These are phyloP conservation scores for Equus przewalskii DNA, from an alignment of 2,113 vertebrate species.

Conservation along the genomic window DNA sequence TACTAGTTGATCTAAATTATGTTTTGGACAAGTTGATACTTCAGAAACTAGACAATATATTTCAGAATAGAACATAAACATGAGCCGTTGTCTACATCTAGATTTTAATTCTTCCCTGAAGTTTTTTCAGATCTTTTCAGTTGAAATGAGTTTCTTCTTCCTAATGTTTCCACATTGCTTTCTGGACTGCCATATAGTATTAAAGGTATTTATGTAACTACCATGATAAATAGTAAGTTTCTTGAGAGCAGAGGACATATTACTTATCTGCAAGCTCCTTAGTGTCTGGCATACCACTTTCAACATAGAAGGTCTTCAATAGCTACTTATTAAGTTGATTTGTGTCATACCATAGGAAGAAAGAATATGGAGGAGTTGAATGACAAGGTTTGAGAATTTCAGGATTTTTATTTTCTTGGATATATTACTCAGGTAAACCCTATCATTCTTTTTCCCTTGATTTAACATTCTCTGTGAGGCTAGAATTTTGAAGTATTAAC, in stretches of 20 bases:
- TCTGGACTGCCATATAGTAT: background rate
- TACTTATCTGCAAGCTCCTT: background rate
- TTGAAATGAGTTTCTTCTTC: conserved; percentile 36
- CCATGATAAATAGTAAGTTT: background rate
- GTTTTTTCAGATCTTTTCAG: background rate
- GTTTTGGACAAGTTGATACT: background rate
- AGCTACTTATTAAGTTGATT: background rate
- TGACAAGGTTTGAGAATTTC: background rate
- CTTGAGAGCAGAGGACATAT: background rate
- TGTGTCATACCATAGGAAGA: background rate
- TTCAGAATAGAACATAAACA: conserved; percentile 19
- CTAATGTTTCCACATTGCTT: background rate
- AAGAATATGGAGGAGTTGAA: background rate
- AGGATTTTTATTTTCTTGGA: background rate
- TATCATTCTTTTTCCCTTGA: background rate
- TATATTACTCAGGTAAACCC: conserved; percentile 12
- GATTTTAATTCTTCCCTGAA: conserved; percentile 40
- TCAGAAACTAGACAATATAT: background rate
- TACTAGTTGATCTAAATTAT: background rate
- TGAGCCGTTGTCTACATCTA: background rate
- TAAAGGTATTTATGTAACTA: background rate
- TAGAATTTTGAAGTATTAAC: background rate
- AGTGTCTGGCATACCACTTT: background rate
- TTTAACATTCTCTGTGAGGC: background rate
- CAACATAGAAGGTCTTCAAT: background rate